Base-by-base conservation (phyloP, 1,140 invertebrate genomes). In the Subanguina moxae region DNA sequence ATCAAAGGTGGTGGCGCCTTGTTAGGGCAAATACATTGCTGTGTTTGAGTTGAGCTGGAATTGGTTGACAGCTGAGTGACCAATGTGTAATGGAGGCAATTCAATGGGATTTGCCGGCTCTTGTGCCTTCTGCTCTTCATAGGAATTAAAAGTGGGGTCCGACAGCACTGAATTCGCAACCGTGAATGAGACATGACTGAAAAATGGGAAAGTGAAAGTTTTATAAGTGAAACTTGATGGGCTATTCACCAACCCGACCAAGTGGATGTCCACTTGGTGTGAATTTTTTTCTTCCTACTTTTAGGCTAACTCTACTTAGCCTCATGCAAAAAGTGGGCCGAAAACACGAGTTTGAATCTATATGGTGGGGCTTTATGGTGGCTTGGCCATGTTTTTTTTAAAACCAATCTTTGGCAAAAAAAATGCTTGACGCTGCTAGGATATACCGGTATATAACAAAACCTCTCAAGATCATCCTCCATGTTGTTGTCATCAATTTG, bases 131-230 rank as follows among this genome's bases (percentile, higher is more conserved):
- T 38, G 32, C 32, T 38, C 32, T 59, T 76, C 9, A 58, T 68
- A 13, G 23, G 62, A 48, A 38, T 45, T 21, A 27, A 25, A 52
- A 13, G 21, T 72, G 17, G 77, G 71, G 19, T 75, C 74, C 19
- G 57, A 78, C n/a, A 78, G 67, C 11, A 79, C 77, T 21, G 80
- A 76, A 58, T 52, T 75, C 1, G 78, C 78, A 3, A 80, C 78
- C 5, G 78, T 80, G 42, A 74, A 80, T n/a, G 80, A 80, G 25
- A 80, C 78, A 48, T 80, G 78, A 27, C 80, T 80, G 32, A 67
- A 77, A 65, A 70, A 58, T 45, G n/a, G 15, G 38, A 17, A 63
- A 48, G 9, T 42, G 1, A 21, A 45, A 45, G n/a, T 45, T 45
- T n/a, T n/a, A n/a, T n/a, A n/a, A n/a, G n/a, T n/a, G n/a, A n/a